Base-by-base conservation (phyloP, 2,888 invertebrate species). In the Chalcis sispes region DNA sequence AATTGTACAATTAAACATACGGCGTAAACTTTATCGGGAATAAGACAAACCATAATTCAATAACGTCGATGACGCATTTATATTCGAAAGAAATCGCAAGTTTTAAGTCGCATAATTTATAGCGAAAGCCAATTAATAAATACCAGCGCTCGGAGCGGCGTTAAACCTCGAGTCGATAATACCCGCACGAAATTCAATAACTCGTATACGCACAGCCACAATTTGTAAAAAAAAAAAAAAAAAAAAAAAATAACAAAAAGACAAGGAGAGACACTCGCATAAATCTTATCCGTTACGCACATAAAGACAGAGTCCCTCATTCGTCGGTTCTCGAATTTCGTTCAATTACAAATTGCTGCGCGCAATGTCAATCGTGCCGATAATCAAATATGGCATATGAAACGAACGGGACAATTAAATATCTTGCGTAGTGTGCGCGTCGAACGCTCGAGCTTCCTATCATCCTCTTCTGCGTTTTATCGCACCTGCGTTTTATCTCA, bases 341-440 rank as follows among this genome's bases (percentile, higher is more conserved):
- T 50, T 54, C 59, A 56, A 74, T 74, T 67, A 59, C 29, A 23
- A 67, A 67, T 58, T 61, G 66, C 42, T n/a, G n/a, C 59, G 10
- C 13, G 36, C 42, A 42, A 46, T 56, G 46, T 36, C 72, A 36
- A 58, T 72, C 27, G 59, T 13, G 23, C 46, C n/a, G n/a, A n/a
- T n/a, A n/a, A n/a, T n/a, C n/a, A 23, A 58, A 42, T 54, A 56
- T 32, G 54, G 29, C 52, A 64, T 69, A n/a, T n/a, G n/a, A n/a
- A n/a, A n/a, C n/a, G n/a, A n/a, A n/a, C n/a, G n/a, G n/a, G n/a
- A n/a, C n/a, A n/a, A n/a, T n/a, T n/a, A n/a, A n/a, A n/a, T n/a
- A n/a, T n/a, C n/a, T n/a, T n/a, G n/a, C n/a, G n/a, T n/a, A n/a
- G n/a, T n/a, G n/a, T n/a, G n/a, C n/a, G n/a, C n/a, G n/a, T n/a